Conservation (phyloP, 2,797 vertebrate genomes). For the Amniataba percoides region DNA sequence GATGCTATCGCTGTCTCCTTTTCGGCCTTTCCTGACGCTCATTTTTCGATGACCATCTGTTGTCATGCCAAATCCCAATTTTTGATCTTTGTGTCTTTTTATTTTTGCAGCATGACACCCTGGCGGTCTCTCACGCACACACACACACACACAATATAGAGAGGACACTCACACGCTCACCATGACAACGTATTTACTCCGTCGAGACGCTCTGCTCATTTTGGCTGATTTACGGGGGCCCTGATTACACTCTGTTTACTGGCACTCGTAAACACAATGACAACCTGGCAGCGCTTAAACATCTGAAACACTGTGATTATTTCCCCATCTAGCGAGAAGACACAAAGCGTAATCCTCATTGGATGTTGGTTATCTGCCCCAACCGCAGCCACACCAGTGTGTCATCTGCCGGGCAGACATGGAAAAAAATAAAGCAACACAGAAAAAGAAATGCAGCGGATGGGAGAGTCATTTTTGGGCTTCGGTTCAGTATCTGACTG, state of each 20-base stretch:
- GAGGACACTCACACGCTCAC: constrained; percentile 44
- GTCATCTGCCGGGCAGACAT: constrained; percentile 77
- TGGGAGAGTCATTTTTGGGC: constrained; percentile 43
- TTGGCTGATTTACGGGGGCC: constrained; percentile 72
- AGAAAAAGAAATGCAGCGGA: constrained; percentile 45
- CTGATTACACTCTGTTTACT: constrained; percentile 84
- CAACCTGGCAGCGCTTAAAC: constrained; percentile 76
- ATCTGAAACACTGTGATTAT: constrained; percentile 77
- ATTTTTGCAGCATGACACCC: constrained; percentile 49
- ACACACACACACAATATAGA: constrained; percentile 2
- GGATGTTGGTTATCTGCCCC: constrained; percentile 65
- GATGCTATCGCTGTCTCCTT: constrained; percentile 48
- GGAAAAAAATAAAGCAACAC: constrained; percentile 28
- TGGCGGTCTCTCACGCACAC: constrained; percentile 27
- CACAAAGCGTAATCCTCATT: constrained; percentile 64
- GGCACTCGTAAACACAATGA: constrained; percentile 80
- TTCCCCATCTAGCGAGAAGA: constrained; percentile 72
- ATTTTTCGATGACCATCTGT: constrained; percentile 50
- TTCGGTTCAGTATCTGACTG: constrained; percentile 59
- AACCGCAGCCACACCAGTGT: constrained; percentile 60
- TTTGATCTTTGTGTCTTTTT: constrained; percentile 30
- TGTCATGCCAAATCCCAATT: constrained; percentile 49
- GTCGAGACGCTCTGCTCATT: constrained; percentile 65
- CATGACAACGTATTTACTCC: constrained; percentile 76
- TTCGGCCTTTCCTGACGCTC: constrained; percentile 29